Base-by-base conservation (phyloP, 2,113 vertebrate species). In the Solea senegalensis region DNA sequence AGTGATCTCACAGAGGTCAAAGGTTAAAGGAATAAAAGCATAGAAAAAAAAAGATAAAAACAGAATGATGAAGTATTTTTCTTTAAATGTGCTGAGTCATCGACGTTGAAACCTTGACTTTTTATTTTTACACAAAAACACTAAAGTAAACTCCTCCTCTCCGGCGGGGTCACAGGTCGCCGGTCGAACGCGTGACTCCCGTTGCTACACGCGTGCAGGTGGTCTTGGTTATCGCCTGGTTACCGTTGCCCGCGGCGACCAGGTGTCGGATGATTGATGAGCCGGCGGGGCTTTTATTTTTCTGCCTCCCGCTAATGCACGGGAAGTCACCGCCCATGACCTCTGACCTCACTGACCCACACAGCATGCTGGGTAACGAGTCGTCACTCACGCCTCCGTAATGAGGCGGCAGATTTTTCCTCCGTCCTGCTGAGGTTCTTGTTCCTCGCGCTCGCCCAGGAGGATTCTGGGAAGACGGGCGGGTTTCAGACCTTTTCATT, bases 261-360 rank as follows among this genome's bases (percentile, higher is more conserved):
- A 72, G 85, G 83, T 91, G 84, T 66, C 3, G 41, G 49, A 66
- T 89, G 88, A 93, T 92, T 87, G 85, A 92, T 91, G 88, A 82
- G 65, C 2, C 9, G 10, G 11, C 9, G 11, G 63, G 51, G 52
- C 80, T 76, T 74, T 86, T 61, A 4, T 44, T 41, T 59, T 51
- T 70, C 53, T 67, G 51, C 62, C 54, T 58, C 59, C 64, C 73
- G 72, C 79, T 91, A 84, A 91, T 90, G 86, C 87, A 86, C 88
- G 89, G 92, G 91, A 91, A 90, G 89, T 85, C 83, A 72, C 87
- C 83, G 80, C 82, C 82, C 74, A 69, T 65, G n/a, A 80, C 88
- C 85, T 81, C 74, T 84, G 85, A 89, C 87, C 90, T 73, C 67
- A 26, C 72, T 78, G 79, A 90, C 82, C 80, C 67, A 72, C 7